Conservation (phyloP, 2,797 vertebrate genomes). For the Avahi laniger region DNA sequence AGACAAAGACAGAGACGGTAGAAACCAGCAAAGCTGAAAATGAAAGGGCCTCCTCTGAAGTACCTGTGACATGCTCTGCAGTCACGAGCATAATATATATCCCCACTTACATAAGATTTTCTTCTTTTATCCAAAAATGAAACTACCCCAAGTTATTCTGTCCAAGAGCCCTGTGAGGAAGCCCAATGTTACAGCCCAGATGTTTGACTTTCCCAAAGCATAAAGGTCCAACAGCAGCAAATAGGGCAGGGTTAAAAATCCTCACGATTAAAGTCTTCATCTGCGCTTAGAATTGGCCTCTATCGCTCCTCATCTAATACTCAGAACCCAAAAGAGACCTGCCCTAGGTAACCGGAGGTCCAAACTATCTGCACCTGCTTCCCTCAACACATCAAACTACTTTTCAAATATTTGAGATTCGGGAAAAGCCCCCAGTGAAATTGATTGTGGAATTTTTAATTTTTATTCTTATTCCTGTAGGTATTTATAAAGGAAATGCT, state of each 20-base stretch:
- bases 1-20: background rate
- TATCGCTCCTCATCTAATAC: background rate
- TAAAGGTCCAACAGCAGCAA: background rate
- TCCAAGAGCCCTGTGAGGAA: background rate
- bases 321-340: background rate
- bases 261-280: background rate
- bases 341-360: background rate
- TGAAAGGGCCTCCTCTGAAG: background rate
- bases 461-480: background rate
- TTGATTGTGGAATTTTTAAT: constrained; percentile 21
- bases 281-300: background rate
- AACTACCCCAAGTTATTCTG: background rate
- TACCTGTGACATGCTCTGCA: background rate
- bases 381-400: background rate
- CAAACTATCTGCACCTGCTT: background rate
- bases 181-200: background rate
- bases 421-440: background rate
- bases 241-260: background rate
- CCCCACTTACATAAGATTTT: background rate
- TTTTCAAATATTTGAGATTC: constrained; percentile 42
- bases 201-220: background rate
- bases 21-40: background rate
- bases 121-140: constrained; percentile 27
- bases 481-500: constrained; percentile 53
- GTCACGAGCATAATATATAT: background rate